phyloP scores from a whole-genome alignment of 64 coral and sea anemone species.

The Hydrozoanthus tunicans region DNA sequence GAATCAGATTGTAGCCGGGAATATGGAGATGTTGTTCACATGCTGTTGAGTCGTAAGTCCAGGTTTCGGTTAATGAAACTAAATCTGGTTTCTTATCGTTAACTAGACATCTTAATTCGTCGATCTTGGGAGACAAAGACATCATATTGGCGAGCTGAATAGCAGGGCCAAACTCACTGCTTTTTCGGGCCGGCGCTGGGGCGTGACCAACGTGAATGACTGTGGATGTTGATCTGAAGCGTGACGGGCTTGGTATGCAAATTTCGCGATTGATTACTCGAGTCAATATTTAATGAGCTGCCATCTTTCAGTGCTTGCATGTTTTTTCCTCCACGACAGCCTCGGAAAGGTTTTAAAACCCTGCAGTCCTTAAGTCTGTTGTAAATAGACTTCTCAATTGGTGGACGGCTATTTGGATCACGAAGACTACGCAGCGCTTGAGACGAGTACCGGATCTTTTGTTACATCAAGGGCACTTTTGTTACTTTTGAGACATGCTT shows the following conservation, averaged over 20 bases:
- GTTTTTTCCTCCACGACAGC: background rate
- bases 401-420: background rate
- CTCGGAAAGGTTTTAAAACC: background rate
- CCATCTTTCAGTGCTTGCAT: background rate
- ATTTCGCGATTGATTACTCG: background rate
- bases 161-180: background rate
- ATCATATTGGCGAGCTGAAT: slow-evolving; percentile 39
- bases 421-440: background rate
- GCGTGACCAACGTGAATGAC: background rate
- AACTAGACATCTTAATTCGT: slow-evolving; percentile 34
- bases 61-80: slow-evolving; percentile 47
- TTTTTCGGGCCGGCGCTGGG: background rate
- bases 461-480: background rate
- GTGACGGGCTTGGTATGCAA: background rate
- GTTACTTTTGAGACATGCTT: slow-evolving; percentile 13
- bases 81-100: slow-evolving; percentile 45
- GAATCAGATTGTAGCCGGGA: slow-evolving; percentile 46
- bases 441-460: background rate
- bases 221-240: background rate
- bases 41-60: background rate
- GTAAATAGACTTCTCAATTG: background rate
- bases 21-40: slow-evolving; percentile 59
- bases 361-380: background rate
- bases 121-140: slow-evolving; percentile 29
- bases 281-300: background rate